phyloP scores from a whole-genome alignment of 2,113 vertebrate genomes.

The Anolis carolinensis region DNA sequence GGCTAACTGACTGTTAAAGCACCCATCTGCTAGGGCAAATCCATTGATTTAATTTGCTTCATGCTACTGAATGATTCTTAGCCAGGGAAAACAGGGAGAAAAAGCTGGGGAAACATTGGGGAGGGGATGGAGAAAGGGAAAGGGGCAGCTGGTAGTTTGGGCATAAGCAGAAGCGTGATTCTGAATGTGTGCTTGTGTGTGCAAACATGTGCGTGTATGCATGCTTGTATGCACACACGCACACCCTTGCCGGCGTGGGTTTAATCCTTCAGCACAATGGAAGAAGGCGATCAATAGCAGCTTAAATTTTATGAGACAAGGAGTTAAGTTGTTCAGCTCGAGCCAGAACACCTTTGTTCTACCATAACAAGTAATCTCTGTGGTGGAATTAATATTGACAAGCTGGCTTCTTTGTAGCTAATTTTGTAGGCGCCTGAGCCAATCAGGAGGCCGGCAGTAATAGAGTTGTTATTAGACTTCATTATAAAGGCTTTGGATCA shows the following conservation, averaged over 20 bases:
- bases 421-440: conserved; percentile 88
- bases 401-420: conserved; percentile 86
- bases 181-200: conserved; percentile 37
- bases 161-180: conserved; percentile 73
- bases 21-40: conserved; percentile 99
- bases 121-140: conserved; percentile 46
- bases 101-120: neutral
- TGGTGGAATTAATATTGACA: conserved; percentile 89
- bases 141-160: conserved; percentile 50
- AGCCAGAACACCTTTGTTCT: conserved; percentile 90
- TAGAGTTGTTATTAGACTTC: conserved; percentile 93
- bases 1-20: conserved; percentile 99
- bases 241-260: conserved; percentile 25
- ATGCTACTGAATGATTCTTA: conserved; percentile 87
- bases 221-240: neutral
- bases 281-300: conserved; percentile 84
- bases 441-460: conserved; percentile 84
- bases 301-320: conserved; percentile 90
- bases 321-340: conserved; percentile 83
- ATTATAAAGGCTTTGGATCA: conserved; percentile 88
- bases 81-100: conserved; percentile 69
- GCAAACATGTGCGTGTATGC: neutral
- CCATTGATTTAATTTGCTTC: conserved; percentile 99
- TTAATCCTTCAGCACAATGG: conserved; percentile 79
- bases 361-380: conserved; percentile 86